Evolutionary conservation across 1,140 invertebrate genomes (phyloP), one percentile per base, ranked within the genome.

Genomic region (Acromyrmex echinatior): DNA sequence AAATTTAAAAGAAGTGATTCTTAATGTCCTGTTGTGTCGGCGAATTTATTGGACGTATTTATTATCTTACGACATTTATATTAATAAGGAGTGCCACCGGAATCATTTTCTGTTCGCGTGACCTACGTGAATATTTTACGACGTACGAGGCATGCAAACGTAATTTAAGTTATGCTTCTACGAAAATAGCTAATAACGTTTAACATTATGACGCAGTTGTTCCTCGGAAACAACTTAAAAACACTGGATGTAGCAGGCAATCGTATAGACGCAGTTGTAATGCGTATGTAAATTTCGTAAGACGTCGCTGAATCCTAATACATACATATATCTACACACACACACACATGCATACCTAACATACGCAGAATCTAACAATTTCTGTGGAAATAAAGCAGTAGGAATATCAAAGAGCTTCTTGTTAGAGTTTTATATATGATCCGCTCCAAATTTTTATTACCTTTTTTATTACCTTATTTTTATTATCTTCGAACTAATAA

Each of bases 91-190:
- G 18, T 60, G 80, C 21, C 70, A 39, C n/a, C 39, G 25, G 56
- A 49, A 84, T 84, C 25, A 73, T 81, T 51, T 81, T 71, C 60
- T 31, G n/a, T 65, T 31, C 51, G 21, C 66, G 79, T 45, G 79
- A 81, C 65, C 51, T 21, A 21, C 28, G 49, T 35, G 14, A 58
- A 58, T 81, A 39, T 71, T 28, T 81, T 76, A 58, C 71, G 51
- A 58, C 51, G 35, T 45, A 25, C n/a, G 45, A 80, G 3, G 12
- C 10, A 21, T 16, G 16, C 39, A n/a, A 18, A 25, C 14, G 18
- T 84, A 73, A 84, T 84, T 74, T 51, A 84, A 51, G 53, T 82
- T 49, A 45, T 10, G 56, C 80, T 84, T 84, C 80, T 76, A n/a
- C 70, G 58, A 84, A 84, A 84, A 84, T 76, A 84, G 68, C 58